Percentiles rank a stretch among this genome's conserved stretches.
Evolutionary conservation across 2,113 vertebrate species (phyloP).

Genomic region (Ceyx cyanopectus): DNA sequence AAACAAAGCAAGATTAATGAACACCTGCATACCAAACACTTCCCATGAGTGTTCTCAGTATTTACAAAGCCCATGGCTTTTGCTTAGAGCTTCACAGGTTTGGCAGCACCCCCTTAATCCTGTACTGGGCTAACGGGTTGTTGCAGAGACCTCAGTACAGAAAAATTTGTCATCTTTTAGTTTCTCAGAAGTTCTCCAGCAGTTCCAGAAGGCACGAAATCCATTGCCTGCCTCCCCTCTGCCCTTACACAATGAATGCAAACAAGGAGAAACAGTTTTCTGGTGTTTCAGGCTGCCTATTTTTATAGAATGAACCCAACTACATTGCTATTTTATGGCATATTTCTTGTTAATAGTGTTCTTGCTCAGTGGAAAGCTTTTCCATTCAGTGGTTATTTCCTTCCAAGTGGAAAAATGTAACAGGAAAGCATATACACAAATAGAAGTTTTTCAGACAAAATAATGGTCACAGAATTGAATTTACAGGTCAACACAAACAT

Average conservation of each 20-base stretch:
- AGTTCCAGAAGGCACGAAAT: neutral
- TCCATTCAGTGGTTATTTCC: neutral
- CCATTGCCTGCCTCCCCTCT: neutral
- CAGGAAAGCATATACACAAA: neutral
- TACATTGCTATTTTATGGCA: neutral
- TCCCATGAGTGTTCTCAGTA: neutral
- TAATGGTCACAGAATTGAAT: neutral
- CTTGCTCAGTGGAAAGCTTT: neutral
- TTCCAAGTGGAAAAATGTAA: neutral
- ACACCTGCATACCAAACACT: neutral
- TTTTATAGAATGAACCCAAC: neutral
- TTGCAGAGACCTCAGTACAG: neutral
- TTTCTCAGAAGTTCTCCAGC: neutral
- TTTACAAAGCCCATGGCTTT: neutral
- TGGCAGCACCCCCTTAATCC: neutral
- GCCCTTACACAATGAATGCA: neutral
- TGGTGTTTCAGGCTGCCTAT: neutral
- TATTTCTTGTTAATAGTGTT: neutral
- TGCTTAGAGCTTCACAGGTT: neutral
- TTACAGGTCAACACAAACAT: neutral
- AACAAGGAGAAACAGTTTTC: neutral
- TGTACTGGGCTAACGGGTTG: neutral
- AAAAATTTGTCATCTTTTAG: neutral
- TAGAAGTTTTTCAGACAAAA: neutral
- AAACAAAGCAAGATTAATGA: neutral